These are phyloP conservation scores for Monomorium pharaonis DNA, from an alignment of 1,140 invertebrate genomes.

Conservation along the genomic window DNA sequence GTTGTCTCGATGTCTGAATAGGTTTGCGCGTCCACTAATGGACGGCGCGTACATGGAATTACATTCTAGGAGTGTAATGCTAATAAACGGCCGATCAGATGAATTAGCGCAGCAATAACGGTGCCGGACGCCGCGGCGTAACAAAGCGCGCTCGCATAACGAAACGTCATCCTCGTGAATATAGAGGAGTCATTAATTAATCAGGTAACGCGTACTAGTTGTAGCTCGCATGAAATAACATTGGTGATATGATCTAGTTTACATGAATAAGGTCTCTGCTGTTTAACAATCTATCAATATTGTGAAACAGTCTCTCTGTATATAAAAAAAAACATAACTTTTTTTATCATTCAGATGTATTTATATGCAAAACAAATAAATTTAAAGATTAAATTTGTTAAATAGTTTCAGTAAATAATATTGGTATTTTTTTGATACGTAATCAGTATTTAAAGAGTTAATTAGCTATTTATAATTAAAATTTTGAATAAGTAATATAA, in stretches of 20 bases:
- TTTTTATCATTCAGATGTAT: too few species aligned
- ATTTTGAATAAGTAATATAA: too few species aligned
- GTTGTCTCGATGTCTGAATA: conserved; percentile 44
- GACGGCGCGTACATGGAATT: conserved; percentile 46
- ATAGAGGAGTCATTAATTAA: conserved; percentile 67
- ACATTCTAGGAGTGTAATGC: conserved; percentile 42
- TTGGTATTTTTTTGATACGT: too few species aligned
- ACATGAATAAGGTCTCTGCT: not conserved
- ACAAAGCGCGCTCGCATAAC: conserved; percentile 70
- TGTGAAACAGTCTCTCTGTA: not conserved
- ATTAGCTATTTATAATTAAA: too few species aligned
- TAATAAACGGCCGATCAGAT: conserved; percentile 71
- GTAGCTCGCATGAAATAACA: conserved; percentile 42
- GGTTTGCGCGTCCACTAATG: conserved; percentile 39
- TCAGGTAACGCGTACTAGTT: conserved; percentile 50
- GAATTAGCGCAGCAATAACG: conserved; percentile 71
- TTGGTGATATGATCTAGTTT: not conserved
- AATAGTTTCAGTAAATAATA: too few species aligned
- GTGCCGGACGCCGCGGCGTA: conserved; percentile 17
- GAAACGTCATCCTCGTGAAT: conserved; percentile 63
- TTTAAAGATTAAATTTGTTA: too few species aligned
- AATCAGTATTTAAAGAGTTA: too few species aligned
- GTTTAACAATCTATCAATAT: conserved; percentile 7
- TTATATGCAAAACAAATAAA: too few species aligned
- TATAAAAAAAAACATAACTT: too few species aligned